phyloP scores from a whole-genome alignment of 35 echinoderm and acorn worm genomes.

The Ptychodera flava region DNA sequence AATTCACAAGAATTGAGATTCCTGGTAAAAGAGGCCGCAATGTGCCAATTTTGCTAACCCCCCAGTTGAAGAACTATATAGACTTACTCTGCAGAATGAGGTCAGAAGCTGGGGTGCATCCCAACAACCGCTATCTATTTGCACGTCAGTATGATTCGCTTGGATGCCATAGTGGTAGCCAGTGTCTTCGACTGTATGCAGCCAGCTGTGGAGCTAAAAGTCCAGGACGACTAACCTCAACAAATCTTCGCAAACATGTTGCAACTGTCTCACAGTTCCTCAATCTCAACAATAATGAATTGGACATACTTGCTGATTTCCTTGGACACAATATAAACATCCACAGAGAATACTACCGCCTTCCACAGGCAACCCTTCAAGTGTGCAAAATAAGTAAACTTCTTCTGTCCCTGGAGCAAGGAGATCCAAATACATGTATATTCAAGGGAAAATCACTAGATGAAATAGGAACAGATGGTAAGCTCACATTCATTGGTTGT shows the following conservation, averaged over 20 bases:
- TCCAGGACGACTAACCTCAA: conserved; percentile 32
- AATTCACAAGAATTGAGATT: no score
- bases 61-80: conserved; percentile 29
- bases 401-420: conserved; percentile 23
- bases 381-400: conserved; percentile 36
- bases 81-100: conserved; percentile 17
- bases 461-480: no score
- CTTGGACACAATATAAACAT: conserved; percentile 26
- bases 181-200: no score
- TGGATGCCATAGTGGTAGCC: no score
- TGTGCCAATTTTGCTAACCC: conserved; percentile 31
- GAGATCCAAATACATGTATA: no score
- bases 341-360: conserved; percentile 14
- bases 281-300: conserved; percentile 29
- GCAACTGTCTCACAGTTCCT: conserved; percentile 27
- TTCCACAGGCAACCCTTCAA: conserved; percentile 23
- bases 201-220: conserved; percentile 27
- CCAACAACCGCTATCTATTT: conserved; percentile 30
- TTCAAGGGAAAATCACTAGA: no score
- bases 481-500: no score
- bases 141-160: no score
- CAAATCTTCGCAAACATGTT: conserved; percentile 40
- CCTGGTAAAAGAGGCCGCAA: conserved; percentile 34
- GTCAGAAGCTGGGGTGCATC: conserved; percentile 17
- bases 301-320: conserved; percentile 45